phyloP scores from a whole-genome alignment of 2,888 invertebrate species.

The Caprella mutica region DNA sequence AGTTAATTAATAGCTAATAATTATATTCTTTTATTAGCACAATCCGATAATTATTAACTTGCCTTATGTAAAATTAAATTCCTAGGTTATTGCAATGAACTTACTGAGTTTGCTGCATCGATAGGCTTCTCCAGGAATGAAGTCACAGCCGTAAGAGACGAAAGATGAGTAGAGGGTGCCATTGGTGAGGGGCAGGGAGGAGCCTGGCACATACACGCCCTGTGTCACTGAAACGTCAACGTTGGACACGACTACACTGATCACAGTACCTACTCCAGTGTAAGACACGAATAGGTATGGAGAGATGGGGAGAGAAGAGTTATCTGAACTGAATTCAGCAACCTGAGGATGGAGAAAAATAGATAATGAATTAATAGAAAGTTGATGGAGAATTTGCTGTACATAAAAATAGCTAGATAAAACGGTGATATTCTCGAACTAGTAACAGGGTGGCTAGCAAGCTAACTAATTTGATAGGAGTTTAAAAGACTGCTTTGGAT shows the following conservation, averaged over 20 bases:
- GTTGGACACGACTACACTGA: constrained; percentile 22
- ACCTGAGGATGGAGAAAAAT: too few species aligned
- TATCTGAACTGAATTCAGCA: too few species aligned
- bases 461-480: too few species aligned
- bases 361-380: too few species aligned
- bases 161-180: constrained; percentile 27
- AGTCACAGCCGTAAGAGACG: constrained; percentile 32
- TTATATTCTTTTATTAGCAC: background rate
- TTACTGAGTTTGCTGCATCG: constrained; percentile 29
- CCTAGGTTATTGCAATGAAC: background rate
- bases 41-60: background rate
- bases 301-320: too few species aligned
- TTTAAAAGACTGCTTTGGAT: too few species aligned
- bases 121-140: constrained; percentile 26
- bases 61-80: background rate
- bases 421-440: too few species aligned
- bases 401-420: too few species aligned
- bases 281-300: constrained; percentile 26
- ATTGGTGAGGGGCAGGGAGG: constrained; percentile 9
- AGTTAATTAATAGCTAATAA: background rate
- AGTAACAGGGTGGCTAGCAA: too few species aligned
- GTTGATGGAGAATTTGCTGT: too few species aligned
- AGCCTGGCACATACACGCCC: too few species aligned
- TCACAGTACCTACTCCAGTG: constrained; percentile 31
- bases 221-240: background rate